Conservation (phyloP, 2,797 vertebrate genomes). For the Sebastes nivosus region DNA sequence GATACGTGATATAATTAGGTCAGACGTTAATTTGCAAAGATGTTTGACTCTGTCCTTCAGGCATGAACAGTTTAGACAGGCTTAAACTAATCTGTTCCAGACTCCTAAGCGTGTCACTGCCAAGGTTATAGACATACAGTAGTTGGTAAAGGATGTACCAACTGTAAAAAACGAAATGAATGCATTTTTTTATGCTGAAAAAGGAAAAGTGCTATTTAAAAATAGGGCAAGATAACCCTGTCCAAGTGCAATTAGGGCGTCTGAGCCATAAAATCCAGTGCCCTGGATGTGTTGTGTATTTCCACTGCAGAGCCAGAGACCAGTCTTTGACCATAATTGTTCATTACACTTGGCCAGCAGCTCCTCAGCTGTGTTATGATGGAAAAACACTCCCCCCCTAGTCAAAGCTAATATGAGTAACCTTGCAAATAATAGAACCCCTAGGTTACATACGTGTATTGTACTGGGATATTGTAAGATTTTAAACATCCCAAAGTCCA, state of each 20-base stretch:
- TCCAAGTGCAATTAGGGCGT: background rate
- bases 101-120: slow-evolving; percentile 24
- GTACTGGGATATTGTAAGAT: background rate
- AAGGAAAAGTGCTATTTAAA: background rate
- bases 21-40: slow-evolving; percentile 14
- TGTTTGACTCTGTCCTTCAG: slow-evolving; percentile 48
- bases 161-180: background rate
- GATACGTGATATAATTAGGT: background rate
- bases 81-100: slow-evolving; percentile 56
- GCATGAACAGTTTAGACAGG: background rate
- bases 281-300: slow-evolving; percentile 18
- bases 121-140: background rate
- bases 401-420: background rate
- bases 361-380: slow-evolving; percentile 11
- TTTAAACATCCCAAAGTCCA: background rate
- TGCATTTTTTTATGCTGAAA: background rate
- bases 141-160: background rate
- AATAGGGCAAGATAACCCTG: background rate
- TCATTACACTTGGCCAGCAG: background rate
- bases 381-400: background rate
- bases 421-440: background rate
- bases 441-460: background rate
- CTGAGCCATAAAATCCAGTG: background rate
- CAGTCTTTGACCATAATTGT: slow-evolving; percentile 37
- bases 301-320: background rate